Conservation (phyloP, 2,888 invertebrate genomes). For the Meiosimyza decipiens region DNA sequence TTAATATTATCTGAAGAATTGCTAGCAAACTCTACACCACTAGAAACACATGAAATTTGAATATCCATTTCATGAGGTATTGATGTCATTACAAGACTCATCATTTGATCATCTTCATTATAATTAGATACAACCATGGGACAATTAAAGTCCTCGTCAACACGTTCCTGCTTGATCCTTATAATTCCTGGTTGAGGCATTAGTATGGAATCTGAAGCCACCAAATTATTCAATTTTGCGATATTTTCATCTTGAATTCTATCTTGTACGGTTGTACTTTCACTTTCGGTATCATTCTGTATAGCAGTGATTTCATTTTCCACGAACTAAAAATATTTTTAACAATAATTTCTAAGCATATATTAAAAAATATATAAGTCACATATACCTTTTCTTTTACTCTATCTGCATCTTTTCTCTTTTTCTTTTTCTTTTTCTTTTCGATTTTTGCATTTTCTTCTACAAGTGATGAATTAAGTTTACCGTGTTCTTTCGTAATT, state of each 20-base stretch:
- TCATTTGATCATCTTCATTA: constrained; percentile 24
- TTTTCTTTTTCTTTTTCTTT: constrained; percentile 59
- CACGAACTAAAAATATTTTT: no score
- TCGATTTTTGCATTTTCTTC: constrained; percentile 53
- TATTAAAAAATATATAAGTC: no score
- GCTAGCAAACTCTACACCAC: constrained; percentile 49
- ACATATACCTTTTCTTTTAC: constrained; percentile 36
- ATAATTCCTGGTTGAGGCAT: constrained; percentile 44
- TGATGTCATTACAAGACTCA: constrained; percentile 55
- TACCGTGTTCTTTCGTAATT: constrained; percentile 66
- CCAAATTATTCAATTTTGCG: background rate
- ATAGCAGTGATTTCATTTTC: no score
- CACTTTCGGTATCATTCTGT: no score
- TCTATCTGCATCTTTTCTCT: constrained; percentile 56
- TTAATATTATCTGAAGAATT: background rate
- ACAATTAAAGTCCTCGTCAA: constrained; percentile 38
- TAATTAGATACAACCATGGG: background rate
- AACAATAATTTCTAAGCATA: no score
- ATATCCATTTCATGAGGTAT: constrained; percentile 57
- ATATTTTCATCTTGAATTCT: background rate
- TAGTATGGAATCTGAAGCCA: background rate
- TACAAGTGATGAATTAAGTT: constrained; percentile 62
- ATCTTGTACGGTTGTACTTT: no score
- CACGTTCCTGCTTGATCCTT: constrained; percentile 56
- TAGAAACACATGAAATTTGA: constrained; percentile 52